These are phyloP conservation scores for Scaptomyza graminum DNA, from an alignment of 1,140 invertebrate species.

Conservation along the genomic window DNA sequence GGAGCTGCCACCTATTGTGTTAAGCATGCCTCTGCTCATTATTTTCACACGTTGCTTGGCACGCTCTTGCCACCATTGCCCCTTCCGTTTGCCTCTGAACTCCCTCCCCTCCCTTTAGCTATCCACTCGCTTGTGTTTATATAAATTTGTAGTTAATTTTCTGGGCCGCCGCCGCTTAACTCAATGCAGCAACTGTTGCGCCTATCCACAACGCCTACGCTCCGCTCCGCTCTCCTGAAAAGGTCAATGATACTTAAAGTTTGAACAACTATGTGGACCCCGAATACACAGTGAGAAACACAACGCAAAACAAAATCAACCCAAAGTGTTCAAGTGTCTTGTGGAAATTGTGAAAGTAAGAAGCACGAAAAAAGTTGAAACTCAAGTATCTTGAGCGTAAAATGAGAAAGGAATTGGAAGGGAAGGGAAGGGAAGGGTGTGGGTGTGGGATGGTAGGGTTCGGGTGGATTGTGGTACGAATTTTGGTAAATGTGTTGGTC, in stretches of 20 bases:
- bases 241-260: constrained; percentile 80
- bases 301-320: neutral
- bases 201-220: constrained; percentile 26
- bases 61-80: constrained; percentile 36
- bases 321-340: constrained; percentile 69
- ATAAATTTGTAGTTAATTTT: constrained; percentile 69
- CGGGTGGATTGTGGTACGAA: constrained; percentile 7
- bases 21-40: constrained; percentile 70
- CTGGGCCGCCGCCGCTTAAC: constrained; percentile 59
- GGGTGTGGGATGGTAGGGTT: neutral
- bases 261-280: constrained; percentile 58
- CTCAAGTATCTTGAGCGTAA: constrained; percentile 37
- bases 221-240: constrained; percentile 14
- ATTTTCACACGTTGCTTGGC: constrained; percentile 75
- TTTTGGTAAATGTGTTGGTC: constrained; percentile 64
- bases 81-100: neutral
- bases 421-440: no score
- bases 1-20: constrained; percentile 50
- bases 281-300: constrained; percentile 11
- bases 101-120: neutral
- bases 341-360: constrained; percentile 62
- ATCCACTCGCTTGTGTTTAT: constrained; percentile 59
- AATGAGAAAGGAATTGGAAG: no score
- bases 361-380: constrained; percentile 44
- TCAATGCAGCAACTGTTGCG: constrained; percentile 70